Evolutionary conservation across 2,797 vertebrate species (phyloP).

Genomic region (Hybognathus amarus): DNA sequence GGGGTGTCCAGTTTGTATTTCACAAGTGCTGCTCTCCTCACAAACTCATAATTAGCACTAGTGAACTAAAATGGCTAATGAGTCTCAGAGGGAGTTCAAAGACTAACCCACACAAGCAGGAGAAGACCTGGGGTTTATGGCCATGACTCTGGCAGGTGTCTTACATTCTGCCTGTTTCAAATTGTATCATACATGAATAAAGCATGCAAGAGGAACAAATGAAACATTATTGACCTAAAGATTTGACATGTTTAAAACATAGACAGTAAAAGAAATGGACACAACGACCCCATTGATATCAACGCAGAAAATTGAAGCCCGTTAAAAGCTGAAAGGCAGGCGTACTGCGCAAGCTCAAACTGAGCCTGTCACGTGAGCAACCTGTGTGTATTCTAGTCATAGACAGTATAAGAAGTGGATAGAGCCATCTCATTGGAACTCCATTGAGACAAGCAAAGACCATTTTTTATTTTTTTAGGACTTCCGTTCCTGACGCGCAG

Average conservation of each 20-base stretch:
- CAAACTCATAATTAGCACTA: conserved; percentile 36
- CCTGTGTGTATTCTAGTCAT: too few species aligned
- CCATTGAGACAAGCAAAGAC: too few species aligned
- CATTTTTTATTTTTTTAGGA: too few species aligned
- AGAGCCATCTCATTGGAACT: too few species aligned
- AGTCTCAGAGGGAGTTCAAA: conserved; percentile 13
- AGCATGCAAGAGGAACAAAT: neutral
- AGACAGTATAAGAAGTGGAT: too few species aligned
- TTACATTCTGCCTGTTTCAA: conserved; percentile 3
- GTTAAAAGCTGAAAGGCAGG: too few species aligned
- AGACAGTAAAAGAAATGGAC: too few species aligned
- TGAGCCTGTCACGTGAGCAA: too few species aligned
- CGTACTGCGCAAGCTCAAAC: too few species aligned
- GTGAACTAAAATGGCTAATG: conserved; percentile 20
- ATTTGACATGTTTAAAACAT: neutral
- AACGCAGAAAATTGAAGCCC: too few species aligned
- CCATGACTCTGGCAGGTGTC: conserved; percentile 18
- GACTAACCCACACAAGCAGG: neutral
- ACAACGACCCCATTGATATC: too few species aligned
- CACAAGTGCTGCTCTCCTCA: conserved; percentile 11
- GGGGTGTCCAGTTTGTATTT: conserved; percentile 21
- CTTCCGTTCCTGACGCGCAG: too few species aligned
- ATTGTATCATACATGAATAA: conserved; percentile 13
- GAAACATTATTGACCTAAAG: conserved; percentile 4
- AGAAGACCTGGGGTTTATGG: neutral